Base-by-base conservation (phyloP, 2,113 vertebrate species). In the Rhadina sibilatrix region DNA sequence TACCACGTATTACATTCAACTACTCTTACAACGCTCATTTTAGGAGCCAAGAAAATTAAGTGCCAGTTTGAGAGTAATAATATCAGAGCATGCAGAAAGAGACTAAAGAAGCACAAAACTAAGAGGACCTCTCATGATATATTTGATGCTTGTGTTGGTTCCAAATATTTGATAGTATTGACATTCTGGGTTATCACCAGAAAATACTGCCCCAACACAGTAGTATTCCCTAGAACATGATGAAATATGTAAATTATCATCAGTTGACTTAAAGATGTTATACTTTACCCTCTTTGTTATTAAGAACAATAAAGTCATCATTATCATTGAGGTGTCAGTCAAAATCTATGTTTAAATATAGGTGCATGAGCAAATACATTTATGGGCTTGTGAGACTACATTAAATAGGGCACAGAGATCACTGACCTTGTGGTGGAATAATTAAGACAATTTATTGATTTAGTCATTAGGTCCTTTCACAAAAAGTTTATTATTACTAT, bases 11-110 rank as follows among this genome's bases (percentile, higher is more conserved):
- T 98, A 97, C 83, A 83, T 97, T 95, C 96, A 98, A 97, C 97
- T 97, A 97, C 97, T 97, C 97, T 98, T 98, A 96, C 96, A 97
- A 97, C 89, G 68, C 83, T 96, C 95, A 97, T 98, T 98, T 97
- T 97, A 98, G 98, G 92, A 97, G 95, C 94, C 87, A 81, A 95
- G 97, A 97, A 98, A 97, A 97, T 93, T 95, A 97, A 97, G 83
- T 89, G 76, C 82, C 94, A 96, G 96, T 97, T 96, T 94, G 96
- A 97, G 96, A 96, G 93, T 92, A 97, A 94, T 95, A 97, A 91
- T 94, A 93, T 85, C 47, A 42, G 72, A 61, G 83, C 74, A 18
- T 50, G 28, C 52, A 96, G 75, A 70, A 92, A 54, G 69, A 83
- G 83, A 88, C 69, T 59, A 44, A 64, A 81, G 81, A 94, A 83